Conservation (phyloP, 2,888 invertebrate genomes). For the Drosophila peninsularis region DNA sequence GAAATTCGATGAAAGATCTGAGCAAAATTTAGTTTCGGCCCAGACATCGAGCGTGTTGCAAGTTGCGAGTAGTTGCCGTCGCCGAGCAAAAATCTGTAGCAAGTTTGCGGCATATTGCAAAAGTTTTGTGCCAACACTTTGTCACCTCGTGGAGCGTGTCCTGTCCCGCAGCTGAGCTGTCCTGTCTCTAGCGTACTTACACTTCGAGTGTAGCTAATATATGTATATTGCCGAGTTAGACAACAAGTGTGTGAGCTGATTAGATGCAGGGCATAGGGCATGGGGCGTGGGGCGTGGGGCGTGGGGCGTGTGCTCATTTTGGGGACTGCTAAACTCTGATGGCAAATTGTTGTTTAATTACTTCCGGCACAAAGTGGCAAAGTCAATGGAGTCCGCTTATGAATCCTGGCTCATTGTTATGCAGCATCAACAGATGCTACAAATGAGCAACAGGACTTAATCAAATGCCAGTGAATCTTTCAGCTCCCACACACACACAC, state of each 20-base stretch:
- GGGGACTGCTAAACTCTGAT: constrained; percentile 5
- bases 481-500: constrained; percentile 13
- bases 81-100: constrained; percentile 37
- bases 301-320: not conserved
- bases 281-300: no score
- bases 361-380: constrained; percentile 53
- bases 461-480: constrained; percentile 54
- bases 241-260: constrained; percentile 70
- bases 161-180: constrained; percentile 12
- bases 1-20: constrained; percentile 27
- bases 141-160: constrained; percentile 44
- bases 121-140: constrained; percentile 59
- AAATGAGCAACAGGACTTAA: constrained; percentile 56
- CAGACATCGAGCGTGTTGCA: constrained; percentile 4
- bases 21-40: constrained; percentile 5
- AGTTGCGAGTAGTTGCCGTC: constrained; percentile 9
- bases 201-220: constrained; percentile 20
- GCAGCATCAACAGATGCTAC: constrained; percentile 68
- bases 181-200: constrained; percentile 11
- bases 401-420: constrained; percentile 67
- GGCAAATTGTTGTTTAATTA: constrained; percentile 75
- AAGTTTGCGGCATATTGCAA: constrained; percentile 73
- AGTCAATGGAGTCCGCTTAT: constrained; percentile 42
- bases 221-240: constrained; percentile 42
- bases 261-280: constrained; percentile 20